phyloP scores from a whole-genome alignment of 2,888 invertebrate species.

The Sarcophaga variegata region DNA sequence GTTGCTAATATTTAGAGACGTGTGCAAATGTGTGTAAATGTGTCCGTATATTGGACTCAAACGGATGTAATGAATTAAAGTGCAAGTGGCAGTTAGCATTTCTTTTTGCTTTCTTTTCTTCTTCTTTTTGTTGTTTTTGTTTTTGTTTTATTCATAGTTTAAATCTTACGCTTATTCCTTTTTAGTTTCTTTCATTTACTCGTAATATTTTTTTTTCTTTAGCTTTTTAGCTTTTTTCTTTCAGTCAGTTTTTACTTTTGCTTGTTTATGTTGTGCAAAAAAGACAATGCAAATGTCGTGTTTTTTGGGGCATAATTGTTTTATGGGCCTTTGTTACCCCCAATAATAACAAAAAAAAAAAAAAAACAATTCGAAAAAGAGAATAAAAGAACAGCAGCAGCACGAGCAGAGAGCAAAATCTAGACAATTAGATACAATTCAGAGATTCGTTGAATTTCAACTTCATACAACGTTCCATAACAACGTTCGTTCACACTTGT shows the following conservation, averaged over 20 bases:
- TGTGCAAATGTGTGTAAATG: conserved; percentile 5
- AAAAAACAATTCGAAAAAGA: conserved; percentile 16
- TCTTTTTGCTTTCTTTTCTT: conserved; percentile 65
- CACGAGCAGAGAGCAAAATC: conserved; percentile 29
- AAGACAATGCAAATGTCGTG: conserved; percentile 67
- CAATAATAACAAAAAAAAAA: conserved; percentile 37
- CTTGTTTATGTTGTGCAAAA: conserved; percentile 52
- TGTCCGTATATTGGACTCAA: conserved; percentile 58
- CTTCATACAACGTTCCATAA: background rate
- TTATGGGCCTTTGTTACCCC: conserved; percentile 67
- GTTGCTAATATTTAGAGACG: background rate
- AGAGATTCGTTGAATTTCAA: conserved; percentile 34
- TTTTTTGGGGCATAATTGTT: conserved; percentile 71
- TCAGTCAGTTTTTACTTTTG: conserved; percentile 61
- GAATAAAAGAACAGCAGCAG: conserved; percentile 27
- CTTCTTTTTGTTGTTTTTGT: background rate
- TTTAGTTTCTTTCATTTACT: conserved; percentile 25
- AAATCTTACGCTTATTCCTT: background rate
- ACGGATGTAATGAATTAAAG: conserved; percentile 70
- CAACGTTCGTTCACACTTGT: background rate
- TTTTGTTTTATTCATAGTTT: background rate
- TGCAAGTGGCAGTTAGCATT: conserved; percentile 68
- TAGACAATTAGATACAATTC: conserved; percentile 59
- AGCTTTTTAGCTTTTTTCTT: conserved; percentile 3
- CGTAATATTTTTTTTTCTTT: conserved; percentile 23